Evolutionary conservation across 2,888 invertebrate genomes (phyloP), one percentile per base, ranked within the genome.

Genomic region (Ophioninae sp.): DNA sequence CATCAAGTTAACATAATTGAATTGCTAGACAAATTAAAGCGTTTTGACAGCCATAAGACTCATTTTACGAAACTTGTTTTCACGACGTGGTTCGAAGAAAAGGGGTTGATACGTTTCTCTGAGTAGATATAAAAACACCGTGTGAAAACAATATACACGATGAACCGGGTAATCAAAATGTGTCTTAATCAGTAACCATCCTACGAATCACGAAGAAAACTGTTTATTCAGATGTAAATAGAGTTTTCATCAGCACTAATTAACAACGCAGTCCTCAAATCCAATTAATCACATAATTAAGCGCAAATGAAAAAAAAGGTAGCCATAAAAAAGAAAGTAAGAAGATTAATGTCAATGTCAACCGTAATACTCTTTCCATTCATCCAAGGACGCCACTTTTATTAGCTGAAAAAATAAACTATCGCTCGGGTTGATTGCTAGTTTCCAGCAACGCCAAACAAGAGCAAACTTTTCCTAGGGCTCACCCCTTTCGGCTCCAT

Each of bases 321-420:
- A 51, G 13, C 13, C 17, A 51, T 51, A 10, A 51, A 51, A 51
- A 51, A 68, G 61, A 41, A 63, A 75, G 63, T 59, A 71, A 59
- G 72, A 44, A 23, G 67, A 77, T 77, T 81, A 39, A 56, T 58
- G 51, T 77, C 77, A 68, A 67, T 72, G 77, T 73, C 67, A 77
- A 73, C 68, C 56, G 39, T 61, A 59, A 68, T 58, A 82, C 73
- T 68, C 59, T 44, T 30, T 69, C 59, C 56, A 22, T 61, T 67
- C 6, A 23, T 39, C 20, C 51, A 61, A 64, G 41, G 30, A 8
- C 61, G 39, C 44, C 23, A 13, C 44, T 41, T 59, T 59, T 20
- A 22, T 59, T 56, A 22, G 56, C 51, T 56, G 20, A 17, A 56
- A 65, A 56, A 64, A 17, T 2, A 41, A 39, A 20, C 58, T 39